These are phyloP conservation scores for Agrenia bidenticulata DNA, from an alignment of 2,888 invertebrate species.

Conservation along the genomic window DNA sequence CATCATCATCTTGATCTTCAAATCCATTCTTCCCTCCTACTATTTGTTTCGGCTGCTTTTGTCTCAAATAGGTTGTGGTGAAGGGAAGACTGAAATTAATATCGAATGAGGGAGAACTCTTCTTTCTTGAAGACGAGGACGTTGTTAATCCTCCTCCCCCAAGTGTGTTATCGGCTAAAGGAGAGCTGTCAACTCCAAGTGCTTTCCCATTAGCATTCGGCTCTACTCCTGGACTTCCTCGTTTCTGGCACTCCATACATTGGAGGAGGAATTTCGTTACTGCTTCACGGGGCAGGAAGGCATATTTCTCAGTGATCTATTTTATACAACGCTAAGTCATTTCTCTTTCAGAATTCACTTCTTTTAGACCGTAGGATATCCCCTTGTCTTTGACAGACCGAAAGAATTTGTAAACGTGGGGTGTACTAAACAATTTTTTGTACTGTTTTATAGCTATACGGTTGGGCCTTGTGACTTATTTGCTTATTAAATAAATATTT, in stretches of 20 bases:
- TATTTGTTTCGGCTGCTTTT: slow-evolving; percentile 38
- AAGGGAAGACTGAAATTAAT: slow-evolving; percentile 84
- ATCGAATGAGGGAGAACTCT: slow-evolving; percentile 56
- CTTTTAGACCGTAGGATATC: too few species aligned
- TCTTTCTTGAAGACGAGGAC: slow-evolving; percentile 10
- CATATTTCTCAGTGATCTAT: slow-evolving; percentile 95
- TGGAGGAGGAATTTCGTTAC: slow-evolving; percentile 93
- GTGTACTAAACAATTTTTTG: too few species aligned
- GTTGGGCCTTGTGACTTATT: too few species aligned
- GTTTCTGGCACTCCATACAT: slow-evolving; percentile 87
- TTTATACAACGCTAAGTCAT: slow-evolving; percentile 85
- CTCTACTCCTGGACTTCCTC: slow-evolving; percentile 55
- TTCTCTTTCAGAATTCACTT: too few species aligned
- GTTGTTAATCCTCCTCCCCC: slow-evolving; percentile 33
- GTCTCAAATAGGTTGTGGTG: slow-evolving; percentile 66
- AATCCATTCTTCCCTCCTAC: slow-evolving; percentile 34
- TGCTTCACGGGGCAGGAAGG: slow-evolving; percentile 92
- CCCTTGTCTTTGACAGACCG: too few species aligned
- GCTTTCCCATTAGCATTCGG: slow-evolving; percentile 56
- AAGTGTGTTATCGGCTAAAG: slow-evolving; percentile 17
- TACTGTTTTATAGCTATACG: too few species aligned
- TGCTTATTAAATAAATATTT: too few species aligned
- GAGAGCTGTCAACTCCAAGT: slow-evolving; percentile 41
- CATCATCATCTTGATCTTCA: slow-evolving; percentile 42
- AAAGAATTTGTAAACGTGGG: too few species aligned